A percentile compares a stretch with the other conserved stretches of the same genome.
Conservation (phyloP, 2,888 invertebrate species). For the Tetanocera ferruginea region DNA sequence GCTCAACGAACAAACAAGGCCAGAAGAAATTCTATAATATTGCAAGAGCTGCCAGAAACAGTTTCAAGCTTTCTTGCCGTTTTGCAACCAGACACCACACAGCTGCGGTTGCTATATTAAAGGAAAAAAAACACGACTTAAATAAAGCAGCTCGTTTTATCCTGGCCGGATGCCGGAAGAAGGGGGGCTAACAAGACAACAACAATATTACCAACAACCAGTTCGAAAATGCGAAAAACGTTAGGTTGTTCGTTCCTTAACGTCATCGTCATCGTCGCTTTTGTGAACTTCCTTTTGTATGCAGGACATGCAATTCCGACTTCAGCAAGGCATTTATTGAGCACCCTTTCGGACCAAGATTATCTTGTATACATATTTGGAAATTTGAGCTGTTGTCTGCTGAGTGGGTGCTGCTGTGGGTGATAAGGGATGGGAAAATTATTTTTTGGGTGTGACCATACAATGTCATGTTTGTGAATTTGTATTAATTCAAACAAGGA, state of each 20-base stretch:
- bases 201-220: not conserved
- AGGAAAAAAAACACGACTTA: not conserved
- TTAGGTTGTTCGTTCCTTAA: not conserved
- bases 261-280: not conserved
- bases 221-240: conserved; percentile 16
- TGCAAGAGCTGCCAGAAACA: too few relatives aligned
- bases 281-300: conserved; percentile 6
- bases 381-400: too few relatives aligned
- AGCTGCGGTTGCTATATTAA: conserved; percentile 9
- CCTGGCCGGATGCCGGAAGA: not conserved
- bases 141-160: not conserved
- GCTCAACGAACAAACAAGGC: too few relatives aligned
- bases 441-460: conserved; percentile 3
- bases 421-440: not conserved
- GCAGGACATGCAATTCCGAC: conserved; percentile 25
- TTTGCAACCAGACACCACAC: too few relatives aligned
- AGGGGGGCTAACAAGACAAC: not conserved
- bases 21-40: too few relatives aligned
- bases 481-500: not conserved
- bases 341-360: too few relatives aligned
- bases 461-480: conserved; percentile 6
- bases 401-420: too few relatives aligned
- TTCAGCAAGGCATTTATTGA: too few relatives aligned
- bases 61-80: too few relatives aligned
- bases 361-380: too few relatives aligned